phyloP scores from a whole-genome alignment of 2,888 invertebrate species.

The Stramonita haemastoma region DNA sequence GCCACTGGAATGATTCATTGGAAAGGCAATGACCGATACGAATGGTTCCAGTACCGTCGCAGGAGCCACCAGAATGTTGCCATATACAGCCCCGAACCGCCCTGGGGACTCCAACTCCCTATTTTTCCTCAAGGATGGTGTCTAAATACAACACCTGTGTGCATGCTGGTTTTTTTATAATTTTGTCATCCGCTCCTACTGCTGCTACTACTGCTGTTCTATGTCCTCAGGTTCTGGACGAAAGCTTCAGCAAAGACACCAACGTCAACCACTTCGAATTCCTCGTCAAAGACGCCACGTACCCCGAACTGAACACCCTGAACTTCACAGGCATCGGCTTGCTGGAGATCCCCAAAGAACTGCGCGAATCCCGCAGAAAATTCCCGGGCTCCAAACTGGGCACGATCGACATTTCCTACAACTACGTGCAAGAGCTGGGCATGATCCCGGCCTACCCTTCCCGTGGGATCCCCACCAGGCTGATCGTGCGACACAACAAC shows the following conservation, averaged over 20 bases:
- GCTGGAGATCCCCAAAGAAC: slow-evolving; percentile 49
- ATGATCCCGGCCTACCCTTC: slow-evolving; percentile 30
- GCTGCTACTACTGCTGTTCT: not conserved
- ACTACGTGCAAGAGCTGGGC: slow-evolving; percentile 56
- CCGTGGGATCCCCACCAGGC: not conserved
- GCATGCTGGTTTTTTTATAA: too few species aligned
- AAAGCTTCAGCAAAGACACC: slow-evolving; percentile 51
- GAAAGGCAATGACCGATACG: too few species aligned
- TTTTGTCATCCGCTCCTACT: too few species aligned
- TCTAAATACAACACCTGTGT: too few species aligned
- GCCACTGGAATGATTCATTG: too few species aligned
- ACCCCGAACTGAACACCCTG: slow-evolving; percentile 51
- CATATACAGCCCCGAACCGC: too few species aligned
- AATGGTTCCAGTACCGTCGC: too few species aligned
- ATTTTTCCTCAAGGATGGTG: too few species aligned
- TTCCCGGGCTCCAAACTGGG: slow-evolving; percentile 57
- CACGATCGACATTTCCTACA: slow-evolving; percentile 59
- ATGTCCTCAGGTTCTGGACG: slow-evolving; percentile 49
- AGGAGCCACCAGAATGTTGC: too few species aligned
- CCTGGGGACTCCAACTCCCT: too few species aligned
- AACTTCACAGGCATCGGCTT: slow-evolving; percentile 52
- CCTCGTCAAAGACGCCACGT: slow-evolving; percentile 53
- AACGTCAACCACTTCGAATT: slow-evolving; percentile 56
- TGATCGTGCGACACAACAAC: slow-evolving; percentile 44
- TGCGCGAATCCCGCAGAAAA: slow-evolving; percentile 57